Base-by-base conservation (phyloP, 2,888 invertebrate genomes). In the Drosophila parthenogenetica region DNA sequence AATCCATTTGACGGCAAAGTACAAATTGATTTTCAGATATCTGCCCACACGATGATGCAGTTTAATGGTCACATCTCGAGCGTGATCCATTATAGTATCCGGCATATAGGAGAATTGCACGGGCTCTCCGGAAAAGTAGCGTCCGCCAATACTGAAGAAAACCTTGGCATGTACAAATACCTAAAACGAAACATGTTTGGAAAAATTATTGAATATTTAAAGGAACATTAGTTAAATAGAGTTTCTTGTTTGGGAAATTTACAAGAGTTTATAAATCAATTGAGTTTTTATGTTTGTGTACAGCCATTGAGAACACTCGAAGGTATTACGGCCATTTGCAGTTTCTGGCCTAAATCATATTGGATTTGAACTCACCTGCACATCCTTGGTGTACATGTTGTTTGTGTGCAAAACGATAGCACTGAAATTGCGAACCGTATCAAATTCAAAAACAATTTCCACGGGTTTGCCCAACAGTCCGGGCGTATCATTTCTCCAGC, bases 1-100 rank as follows among this genome's bases (percentile, higher is more conserved):
- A 90, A 97, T 95, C 97, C 97, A 97, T 87, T 94, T 94, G 53
- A 95, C 94, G 69, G 96, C 95, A 91, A 97, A 97, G 91, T 95
- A 95, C 57, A 97, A 94, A 89, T 96, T 95, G 88, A 95, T 93
- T 93, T 95, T 95, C 73, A 97, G 93, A 92, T 94, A 96, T 84
- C 94, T 94, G 59, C 96, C 97, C 45, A 96, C 93, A 35, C 95
- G 94, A 87, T 96, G 94, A 88, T 96, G 95, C 66, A 97, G 93
- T 87, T 95, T 95, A 82, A 97, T 95, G 83, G 95, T 95, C 72
- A 97, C 96, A 92, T 96, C 95, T 51, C 97, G 93, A 17, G 97
- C 95, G 89, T 95, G 95, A 90, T 96, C 96, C 92, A 96, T 93
- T 70, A 95, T 93, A 66, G 94, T 92, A 90, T 96, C 96, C 43